A percentile compares a stretch with the other conserved stretches of the same genome.
Conservation (phyloP, 2,797 vertebrate species). For the Limosa lapponica region DNA sequence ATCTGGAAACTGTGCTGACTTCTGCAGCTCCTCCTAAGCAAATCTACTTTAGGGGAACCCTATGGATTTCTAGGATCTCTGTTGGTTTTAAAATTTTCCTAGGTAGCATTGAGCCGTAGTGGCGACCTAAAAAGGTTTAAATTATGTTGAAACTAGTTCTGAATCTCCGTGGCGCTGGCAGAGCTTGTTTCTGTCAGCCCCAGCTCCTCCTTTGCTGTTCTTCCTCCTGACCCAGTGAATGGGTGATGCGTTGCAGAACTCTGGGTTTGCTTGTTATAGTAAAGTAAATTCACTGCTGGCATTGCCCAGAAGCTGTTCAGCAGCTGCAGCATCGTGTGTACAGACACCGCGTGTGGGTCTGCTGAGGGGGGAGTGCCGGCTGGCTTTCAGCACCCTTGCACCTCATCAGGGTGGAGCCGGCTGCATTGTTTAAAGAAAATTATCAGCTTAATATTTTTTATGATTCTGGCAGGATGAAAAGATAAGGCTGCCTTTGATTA, state of each 20-base stretch:
- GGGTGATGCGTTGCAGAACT: background rate
- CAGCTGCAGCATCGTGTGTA: background rate
- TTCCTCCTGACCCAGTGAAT: background rate
- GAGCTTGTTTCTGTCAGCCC: background rate
- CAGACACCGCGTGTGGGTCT: accelerated
- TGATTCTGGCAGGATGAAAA: background rate
- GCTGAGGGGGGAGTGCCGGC: background rate
- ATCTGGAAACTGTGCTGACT: background rate
- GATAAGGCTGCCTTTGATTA: background rate
- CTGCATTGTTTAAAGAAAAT: background rate
- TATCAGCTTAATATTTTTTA: background rate
- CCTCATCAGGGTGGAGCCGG: background rate
- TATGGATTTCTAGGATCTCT: background rate
- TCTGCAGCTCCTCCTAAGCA: background rate
- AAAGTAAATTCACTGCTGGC: background rate
- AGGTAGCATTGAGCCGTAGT: background rate
- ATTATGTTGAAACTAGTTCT: background rate
- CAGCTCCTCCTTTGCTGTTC: background rate
- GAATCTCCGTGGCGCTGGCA: background rate
- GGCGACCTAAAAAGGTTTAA: background rate
- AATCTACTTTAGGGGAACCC: background rate
- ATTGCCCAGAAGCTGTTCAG: background rate
- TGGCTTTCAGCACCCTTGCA: background rate
- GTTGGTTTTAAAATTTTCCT: background rate
- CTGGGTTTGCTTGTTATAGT: background rate